Evolutionary conservation across 2,797 vertebrate genomes (phyloP).

Genomic region (Hylomyscus alleni): DNA sequence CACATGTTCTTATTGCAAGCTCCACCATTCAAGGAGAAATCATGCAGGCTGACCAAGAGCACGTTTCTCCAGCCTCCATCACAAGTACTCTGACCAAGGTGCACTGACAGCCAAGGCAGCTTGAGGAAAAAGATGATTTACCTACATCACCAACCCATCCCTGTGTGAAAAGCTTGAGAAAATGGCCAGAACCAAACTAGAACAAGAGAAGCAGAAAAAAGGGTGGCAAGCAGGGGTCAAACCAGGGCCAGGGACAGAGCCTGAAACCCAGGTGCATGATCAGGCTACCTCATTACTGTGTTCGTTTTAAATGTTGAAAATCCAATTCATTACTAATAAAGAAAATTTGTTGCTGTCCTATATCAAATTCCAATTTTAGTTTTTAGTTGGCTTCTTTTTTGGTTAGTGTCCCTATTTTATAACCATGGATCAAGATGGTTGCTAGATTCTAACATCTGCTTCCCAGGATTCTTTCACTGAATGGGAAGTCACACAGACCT

Average conservation of each 20-base stretch:
- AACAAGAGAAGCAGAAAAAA: neutral
- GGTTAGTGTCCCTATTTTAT: constrained; percentile 5
- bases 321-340: neutral
- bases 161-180: neutral
- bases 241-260: neutral
- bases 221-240: neutral
- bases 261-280: neutral
- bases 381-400: neutral
- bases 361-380: neutral
- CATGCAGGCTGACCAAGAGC: fast-evolving
- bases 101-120: neutral
- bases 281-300: neutral
- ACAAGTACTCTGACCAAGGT: fast-evolving
- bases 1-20: fast-evolving
- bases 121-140: neutral
- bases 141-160: neutral
- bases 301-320: constrained; percentile 32
- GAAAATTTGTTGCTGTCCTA: neutral
- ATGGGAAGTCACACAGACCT: neutral
- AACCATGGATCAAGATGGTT: constrained; percentile 25
- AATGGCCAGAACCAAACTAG: neutral
- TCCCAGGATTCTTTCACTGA: constrained; percentile 12
- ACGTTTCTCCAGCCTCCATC: too few relatives aligned
- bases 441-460: constrained; percentile 1
- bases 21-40: neutral